These are phyloP conservation scores for Sebastolobus altivelis DNA, from an alignment of 2,797 vertebrate genomes.

Conservation along the genomic window DNA sequence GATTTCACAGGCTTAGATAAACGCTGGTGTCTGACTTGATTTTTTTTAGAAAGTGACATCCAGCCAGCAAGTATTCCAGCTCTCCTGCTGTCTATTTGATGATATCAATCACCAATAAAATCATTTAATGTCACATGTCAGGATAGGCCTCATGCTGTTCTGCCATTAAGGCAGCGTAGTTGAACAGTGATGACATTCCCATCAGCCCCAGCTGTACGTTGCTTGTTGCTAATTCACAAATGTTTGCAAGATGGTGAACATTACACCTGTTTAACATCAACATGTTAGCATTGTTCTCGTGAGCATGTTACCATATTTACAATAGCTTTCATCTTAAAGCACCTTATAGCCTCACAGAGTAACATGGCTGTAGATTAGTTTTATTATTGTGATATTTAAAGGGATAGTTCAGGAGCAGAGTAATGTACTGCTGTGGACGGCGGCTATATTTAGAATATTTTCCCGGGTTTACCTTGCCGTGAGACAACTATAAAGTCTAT, in stretches of 20 bases:
- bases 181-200: conserved; percentile 18
- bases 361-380: neutral
- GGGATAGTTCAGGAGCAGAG: neutral
- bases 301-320: neutral
- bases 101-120: conserved; percentile 24
- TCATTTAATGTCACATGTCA: conserved; percentile 18
- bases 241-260: neutral
- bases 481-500: too few species aligned
- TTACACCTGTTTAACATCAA: neutral
- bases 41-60: conserved; percentile 32
- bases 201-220: neutral
- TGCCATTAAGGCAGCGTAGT: neutral
- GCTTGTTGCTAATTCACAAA: neutral
- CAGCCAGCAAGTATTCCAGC: conserved; percentile 32
- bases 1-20: conserved; percentile 71
- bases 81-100: conserved; percentile 24
- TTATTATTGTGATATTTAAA: neutral
- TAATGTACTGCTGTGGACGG: too few species aligned
- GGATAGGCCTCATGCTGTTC: conserved; percentile 15
- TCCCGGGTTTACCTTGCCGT: too few species aligned
- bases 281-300: neutral
- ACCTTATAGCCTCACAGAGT: neutral
- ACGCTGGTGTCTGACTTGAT: conserved; percentile 48
- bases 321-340: neutral
- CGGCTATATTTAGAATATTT: too few species aligned